These are phyloP conservation scores for Maniola jurtina DNA, from an alignment of 1,140 invertebrate species.

Conservation along the genomic window DNA sequence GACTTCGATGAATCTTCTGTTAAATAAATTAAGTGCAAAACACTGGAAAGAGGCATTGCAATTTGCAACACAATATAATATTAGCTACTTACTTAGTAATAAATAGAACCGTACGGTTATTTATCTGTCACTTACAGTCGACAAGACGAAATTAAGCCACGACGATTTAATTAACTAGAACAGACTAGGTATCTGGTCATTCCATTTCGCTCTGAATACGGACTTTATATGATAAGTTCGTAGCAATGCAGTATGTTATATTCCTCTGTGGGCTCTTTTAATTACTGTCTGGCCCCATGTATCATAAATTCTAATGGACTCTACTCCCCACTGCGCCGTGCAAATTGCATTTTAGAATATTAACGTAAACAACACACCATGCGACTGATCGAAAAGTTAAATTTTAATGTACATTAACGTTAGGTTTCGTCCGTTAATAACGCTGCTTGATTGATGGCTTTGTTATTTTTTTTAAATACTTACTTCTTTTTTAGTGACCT, in stretches of 20 bases:
- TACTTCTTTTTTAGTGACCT: too few relatives aligned
- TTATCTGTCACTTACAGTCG: too few relatives aligned
- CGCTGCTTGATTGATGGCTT: constrained; percentile 18
- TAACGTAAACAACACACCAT: constrained; percentile 38
- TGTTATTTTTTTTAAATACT: constrained; percentile 6
- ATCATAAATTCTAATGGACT: constrained; percentile 69
- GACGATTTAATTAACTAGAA: constrained; percentile 24
- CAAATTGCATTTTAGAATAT: constrained; percentile 57
- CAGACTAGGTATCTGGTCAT: constrained; percentile 18
- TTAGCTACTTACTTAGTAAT: too few relatives aligned
- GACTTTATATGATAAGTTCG: constrained; percentile 43
- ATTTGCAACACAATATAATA: too few relatives aligned
- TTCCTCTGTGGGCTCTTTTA: constrained; percentile 63
- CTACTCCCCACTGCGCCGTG: constrained; percentile 31
- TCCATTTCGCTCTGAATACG: constrained; percentile 21
- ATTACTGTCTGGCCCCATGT: constrained; percentile 59
- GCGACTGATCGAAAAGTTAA: constrained; percentile 33
- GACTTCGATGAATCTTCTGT: too few relatives aligned
- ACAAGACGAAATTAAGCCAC: too few relatives aligned
- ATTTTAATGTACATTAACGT: constrained; percentile 27
- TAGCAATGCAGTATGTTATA: constrained; percentile 51
- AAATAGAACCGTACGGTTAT: too few relatives aligned
- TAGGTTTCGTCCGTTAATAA: not conserved
- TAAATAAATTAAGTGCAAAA: too few relatives aligned
- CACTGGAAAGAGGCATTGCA: too few relatives aligned